phyloP scores from a whole-genome alignment of 2,888 invertebrate species.

The Andrena flavipes region DNA sequence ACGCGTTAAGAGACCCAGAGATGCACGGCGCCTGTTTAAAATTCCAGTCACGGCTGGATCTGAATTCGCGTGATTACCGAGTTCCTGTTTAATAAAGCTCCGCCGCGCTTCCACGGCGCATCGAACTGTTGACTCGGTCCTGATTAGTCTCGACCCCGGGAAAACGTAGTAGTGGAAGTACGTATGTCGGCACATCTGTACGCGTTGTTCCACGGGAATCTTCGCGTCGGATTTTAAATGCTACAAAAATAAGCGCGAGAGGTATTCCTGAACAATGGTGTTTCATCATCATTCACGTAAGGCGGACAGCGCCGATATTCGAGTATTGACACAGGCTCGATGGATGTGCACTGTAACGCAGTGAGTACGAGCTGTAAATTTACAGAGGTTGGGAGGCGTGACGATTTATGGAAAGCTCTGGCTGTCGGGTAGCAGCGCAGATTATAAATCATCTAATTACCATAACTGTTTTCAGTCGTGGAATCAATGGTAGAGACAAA shows the following conservation, averaged over 20 bases:
- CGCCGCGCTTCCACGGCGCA: neutral
- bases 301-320: conserved; percentile 27
- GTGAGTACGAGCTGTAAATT: conserved; percentile 31
- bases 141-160: neutral
- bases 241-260: neutral
- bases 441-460: conserved; percentile 37
- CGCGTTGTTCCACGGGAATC: no score
- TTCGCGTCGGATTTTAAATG: neutral
- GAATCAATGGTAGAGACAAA: conserved; percentile 7
- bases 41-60: conserved; percentile 34
- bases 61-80: conserved; percentile 29
- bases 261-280: neutral
- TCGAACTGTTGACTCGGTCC: neutral
- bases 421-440: conserved; percentile 8
- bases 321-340: conserved; percentile 3
- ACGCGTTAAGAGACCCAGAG: conserved; percentile 22
- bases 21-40: conserved; percentile 45
- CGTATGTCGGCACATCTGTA: no score
- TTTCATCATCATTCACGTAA: conserved; percentile 14
- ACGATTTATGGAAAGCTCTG: conserved; percentile 42
- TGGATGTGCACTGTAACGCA: conserved; percentile 15
- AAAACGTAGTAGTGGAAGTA: neutral
- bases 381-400: conserved; percentile 16
- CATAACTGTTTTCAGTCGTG: conserved; percentile 1
- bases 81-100: conserved; percentile 28